phyloP scores from a whole-genome alignment of 2,888 invertebrate species.

The Microctonus hyperodae region DNA sequence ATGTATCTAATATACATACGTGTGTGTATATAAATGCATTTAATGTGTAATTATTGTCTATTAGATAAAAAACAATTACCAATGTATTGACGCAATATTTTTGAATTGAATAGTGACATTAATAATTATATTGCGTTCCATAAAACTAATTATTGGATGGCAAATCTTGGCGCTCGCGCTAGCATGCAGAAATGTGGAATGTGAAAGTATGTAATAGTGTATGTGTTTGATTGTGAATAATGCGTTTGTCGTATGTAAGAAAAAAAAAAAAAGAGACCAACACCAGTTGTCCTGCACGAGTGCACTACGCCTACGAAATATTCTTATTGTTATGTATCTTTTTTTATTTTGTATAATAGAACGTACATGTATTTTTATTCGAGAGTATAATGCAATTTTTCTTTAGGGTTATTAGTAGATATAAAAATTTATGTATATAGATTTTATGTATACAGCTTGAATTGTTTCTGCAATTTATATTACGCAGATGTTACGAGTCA shows the following conservation, averaged over 20 bases:
- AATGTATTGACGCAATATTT: constrained; percentile 24
- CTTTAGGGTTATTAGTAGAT: neutral
- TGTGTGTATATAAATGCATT: neutral
- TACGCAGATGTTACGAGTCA: neutral
- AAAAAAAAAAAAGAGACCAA: neutral
- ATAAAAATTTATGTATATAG: no score
- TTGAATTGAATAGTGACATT: constrained; percentile 53
- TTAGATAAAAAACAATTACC: neutral
- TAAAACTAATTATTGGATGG: constrained; percentile 52
- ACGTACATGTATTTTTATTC: neutral
- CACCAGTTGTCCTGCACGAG: constrained; percentile 16
- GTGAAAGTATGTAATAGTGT: constrained; percentile 54
- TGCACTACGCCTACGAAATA: constrained; percentile 8
- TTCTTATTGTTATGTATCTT: neutral
- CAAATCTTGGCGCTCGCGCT: constrained; percentile 30
- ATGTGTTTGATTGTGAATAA: no score
- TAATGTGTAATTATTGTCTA: neutral
- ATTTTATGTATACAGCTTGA: no score
- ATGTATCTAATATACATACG: no score
- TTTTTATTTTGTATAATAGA: neutral
- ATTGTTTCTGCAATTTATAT: no score
- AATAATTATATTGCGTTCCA: constrained; percentile 51
- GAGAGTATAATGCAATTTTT: neutral
- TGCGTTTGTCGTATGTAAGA: neutral
- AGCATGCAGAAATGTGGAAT: constrained; percentile 38